Base-by-base conservation (phyloP, 2,113 vertebrate genomes). In the Hippocampus guttulatus region DNA sequence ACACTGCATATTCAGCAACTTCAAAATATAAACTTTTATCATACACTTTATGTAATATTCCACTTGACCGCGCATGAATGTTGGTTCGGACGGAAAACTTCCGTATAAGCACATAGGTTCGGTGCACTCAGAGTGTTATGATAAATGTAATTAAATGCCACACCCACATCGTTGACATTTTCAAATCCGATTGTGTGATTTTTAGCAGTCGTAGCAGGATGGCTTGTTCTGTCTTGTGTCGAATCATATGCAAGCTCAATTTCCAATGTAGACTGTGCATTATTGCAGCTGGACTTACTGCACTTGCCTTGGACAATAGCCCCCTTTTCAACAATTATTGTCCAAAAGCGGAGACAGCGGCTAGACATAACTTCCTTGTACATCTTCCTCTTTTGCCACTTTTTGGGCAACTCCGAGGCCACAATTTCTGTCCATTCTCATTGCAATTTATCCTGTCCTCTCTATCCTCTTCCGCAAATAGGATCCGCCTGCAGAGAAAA, bases 401-500 rank as follows among this genome's bases (percentile, higher is more conserved):
- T 20, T 76, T 76, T 77, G 49, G 58, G 58, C 55, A 58, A 38
- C 38, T 68, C 65, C 41, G 0, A 71, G 14, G 0, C 8, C 25
- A 16, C 6, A 18, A 65, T n/a, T 7, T 16, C 41, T 33, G 15
- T 33, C 14, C 25, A 64, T 79, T 52, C 63, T 76, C 64, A 70
- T 70, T 11, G 67, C 78, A 74, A 73, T 79, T 84, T 78, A 47
- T 73, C 47, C 60, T 79, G 47, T 72, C 47, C 64, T 81, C 33
- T 38, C 68, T 70, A 76, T 75, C 71, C 81, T 76, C 75, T 65
- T 52, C 66, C 55, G 33, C 52, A 64, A 70, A 73, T 83, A 75
- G 80, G 85, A 83, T 83, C 74, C 65, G 62, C 68, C 60, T 64
- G 33, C 27, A 77, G 77, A 86, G 80, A 87, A 83, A 72, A 81